phyloP scores from a whole-genome alignment of 2,888 invertebrate genomes.

The Campoplex capitator region DNA sequence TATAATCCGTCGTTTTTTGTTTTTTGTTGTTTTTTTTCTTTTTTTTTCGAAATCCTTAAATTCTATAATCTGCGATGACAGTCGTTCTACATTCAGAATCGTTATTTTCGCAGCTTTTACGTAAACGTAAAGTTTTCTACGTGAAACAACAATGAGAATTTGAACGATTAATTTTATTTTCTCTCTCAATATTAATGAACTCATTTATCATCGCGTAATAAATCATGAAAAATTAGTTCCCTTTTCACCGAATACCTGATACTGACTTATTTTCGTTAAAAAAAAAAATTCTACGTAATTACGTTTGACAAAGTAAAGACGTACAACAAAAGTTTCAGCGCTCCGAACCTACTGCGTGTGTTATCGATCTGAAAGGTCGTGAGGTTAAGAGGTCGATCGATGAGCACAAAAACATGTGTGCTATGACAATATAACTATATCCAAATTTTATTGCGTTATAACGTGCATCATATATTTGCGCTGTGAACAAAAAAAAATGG shows the following conservation, averaged over 20 bases:
- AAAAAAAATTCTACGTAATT: constrained; percentile 18
- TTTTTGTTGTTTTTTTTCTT: too few species aligned
- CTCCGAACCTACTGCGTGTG: constrained; percentile 67
- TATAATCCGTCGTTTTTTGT: not conserved
- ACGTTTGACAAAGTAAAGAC: constrained; percentile 25
- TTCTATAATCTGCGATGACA: not conserved
- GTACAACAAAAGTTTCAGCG: constrained; percentile 30
- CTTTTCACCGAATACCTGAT: not conserved
- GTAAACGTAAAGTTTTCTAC: not conserved
- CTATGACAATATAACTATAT: not conserved
- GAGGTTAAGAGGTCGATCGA: constrained; percentile 71
- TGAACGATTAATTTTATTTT: not conserved
- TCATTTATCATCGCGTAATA: too few species aligned
- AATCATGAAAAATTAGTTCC: too few species aligned
- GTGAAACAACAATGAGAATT: not conserved
- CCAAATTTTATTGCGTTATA: constrained; percentile 6
- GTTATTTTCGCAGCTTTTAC: not conserved
- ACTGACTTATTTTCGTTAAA: not conserved
- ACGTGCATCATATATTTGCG: not conserved
- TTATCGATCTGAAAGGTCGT: constrained; percentile 67
- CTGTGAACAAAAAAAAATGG: not conserved
- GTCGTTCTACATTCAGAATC: not conserved
- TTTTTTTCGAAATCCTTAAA: not conserved
- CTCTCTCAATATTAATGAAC: too few species aligned
- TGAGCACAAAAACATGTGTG: constrained; percentile 49